Base-by-base conservation (phyloP, 2,888 invertebrate species). In the Drosophila ezoana region DNA sequence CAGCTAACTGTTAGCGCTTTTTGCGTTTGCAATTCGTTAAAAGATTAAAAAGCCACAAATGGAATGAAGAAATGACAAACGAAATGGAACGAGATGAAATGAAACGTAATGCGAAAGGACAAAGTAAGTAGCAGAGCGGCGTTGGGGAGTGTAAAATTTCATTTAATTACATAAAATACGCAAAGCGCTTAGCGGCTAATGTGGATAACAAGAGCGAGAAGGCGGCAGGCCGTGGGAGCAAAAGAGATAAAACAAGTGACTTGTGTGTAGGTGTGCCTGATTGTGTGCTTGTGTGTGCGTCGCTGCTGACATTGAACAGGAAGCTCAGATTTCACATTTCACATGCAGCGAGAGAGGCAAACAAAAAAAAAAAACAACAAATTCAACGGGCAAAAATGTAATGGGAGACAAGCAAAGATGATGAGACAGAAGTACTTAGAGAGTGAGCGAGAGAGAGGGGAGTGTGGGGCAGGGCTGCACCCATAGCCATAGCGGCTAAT, bases 111-210 rank as follows among this genome's bases (percentile, higher is more conserved):
- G 53, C 49, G n/a, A 18, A 48, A 65, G 35, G 58, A 79, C 52
- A 56, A 56, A 53, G 52, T 44, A 44, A 65, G 73, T 54, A 44
- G 37, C 65, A 47, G 40, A 70, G 51, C 16, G 11, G 13, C 20
- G 4, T 16, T 23, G 56, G 2, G 28, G 41, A 66, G 86, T 80
- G 72, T 88, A 76, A 78, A 90, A 80, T 89, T 85, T 79, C 88
- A 89, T 87, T 80, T 87, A 88, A 90, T 88, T 88, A 90, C 77
- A 85, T 71, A 70, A 79, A 89, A 75, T 79, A 68, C 77, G 72
- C 72, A 73, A 75, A 76, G 74, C 87, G 67, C 72, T 86, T 70
- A 76, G 71, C 61, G 64, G 84, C 76, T 65, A 65, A 64, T 66
- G 68, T 57, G 59, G n/a, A 20, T 37, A 41, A 37, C 44, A 8